phyloP scores from a whole-genome alignment of 2,888 invertebrate genomes.

The Amiota communis region DNA sequence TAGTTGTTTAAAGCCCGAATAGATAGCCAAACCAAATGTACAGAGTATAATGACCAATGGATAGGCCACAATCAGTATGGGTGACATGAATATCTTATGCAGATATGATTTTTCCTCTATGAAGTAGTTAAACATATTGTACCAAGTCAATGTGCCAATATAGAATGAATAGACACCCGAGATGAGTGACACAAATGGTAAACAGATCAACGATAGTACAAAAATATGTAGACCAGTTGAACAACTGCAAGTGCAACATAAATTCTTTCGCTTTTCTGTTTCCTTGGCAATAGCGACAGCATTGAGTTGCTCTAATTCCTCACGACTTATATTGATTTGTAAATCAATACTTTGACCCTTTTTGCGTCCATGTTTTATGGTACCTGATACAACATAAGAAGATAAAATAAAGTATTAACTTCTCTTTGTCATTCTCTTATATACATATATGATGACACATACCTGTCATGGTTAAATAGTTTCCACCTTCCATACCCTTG shows the following conservation, averaged over 20 bases:
- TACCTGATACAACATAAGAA: conserved; percentile 74
- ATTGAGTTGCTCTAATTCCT: conserved; percentile 81
- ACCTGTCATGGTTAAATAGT: conserved; percentile 79
- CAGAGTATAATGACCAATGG: conserved; percentile 81
- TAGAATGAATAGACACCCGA: conserved; percentile 82
- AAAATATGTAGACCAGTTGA: conserved; percentile 80
- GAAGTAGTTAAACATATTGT: conserved; percentile 81
- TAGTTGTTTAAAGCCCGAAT: conserved; percentile 80
- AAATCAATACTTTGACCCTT: conserved; percentile 83
- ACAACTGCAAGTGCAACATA: conserved; percentile 75
- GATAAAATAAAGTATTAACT: not conserved
- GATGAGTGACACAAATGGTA: conserved; percentile 79
- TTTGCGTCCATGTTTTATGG: conserved; percentile 82
- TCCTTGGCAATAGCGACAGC: conserved; percentile 76
- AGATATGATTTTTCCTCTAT: conserved; percentile 79
- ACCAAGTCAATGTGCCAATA: conserved; percentile 84
- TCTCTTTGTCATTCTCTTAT: not conserved
- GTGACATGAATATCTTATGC: conserved; percentile 79
- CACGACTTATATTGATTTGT: conserved; percentile 81
- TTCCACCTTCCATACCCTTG: conserved; percentile 73
- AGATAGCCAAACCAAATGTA: conserved; percentile 79
- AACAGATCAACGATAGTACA: conserved; percentile 78
- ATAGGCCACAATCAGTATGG: conserved; percentile 80
- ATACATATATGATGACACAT: conserved; percentile 1
- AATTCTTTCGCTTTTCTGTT: conserved; percentile 76